Evolutionary conservation across 2,113 vertebrate genomes (phyloP), one percentile per base, ranked within the genome.

Genomic region (Platysteira castanea): DNA sequence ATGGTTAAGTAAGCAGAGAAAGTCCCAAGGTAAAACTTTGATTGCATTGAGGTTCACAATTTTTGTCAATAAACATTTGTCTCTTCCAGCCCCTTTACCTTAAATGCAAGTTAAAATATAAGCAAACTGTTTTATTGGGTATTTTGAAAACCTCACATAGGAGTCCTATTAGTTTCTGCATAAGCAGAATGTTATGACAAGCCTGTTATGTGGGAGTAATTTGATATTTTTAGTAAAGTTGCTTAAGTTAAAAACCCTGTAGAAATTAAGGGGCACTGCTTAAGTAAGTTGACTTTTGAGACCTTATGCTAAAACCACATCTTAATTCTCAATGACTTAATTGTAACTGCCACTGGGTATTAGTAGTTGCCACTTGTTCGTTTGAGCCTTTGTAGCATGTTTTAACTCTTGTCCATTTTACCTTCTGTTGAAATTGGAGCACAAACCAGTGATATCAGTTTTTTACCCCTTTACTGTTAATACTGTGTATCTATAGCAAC

Each of bases 1-100:
- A 95, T 95, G 97, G 92, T 97, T 98, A 97, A 97, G 96, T 97
- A 93, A 97, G 92, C 95, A 97, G 97, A 95, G 90, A 96, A 94
- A 94, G 97, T 96, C 90, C 96, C 84, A 94, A 97, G 96, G 97
- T 96, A 96, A 97, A 95, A 93, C 87, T 94, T 96, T 94, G 84
- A 93, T 88, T 96, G 92, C 91, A 94, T 94, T 94, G 81, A 95
- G 90, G 95, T 93, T 95, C 86, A 95, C 96, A 93, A 73, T 94
- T 95, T 93, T 89, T 95, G 89, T 95, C 69, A 27, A 77, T 76
- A 89, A 85, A 95, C 90, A 94, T 89, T 95, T 94, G 93, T 97
- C 92, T 96, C 95, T 96, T 97, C 92, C 92, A 96, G 85, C 93
- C 60, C 53, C 61, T 89, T 13, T 86, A 49, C 41, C 46, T 89